A percentile compares a stretch with the other conserved stretches of the same genome.
phyloP scores from a whole-genome alignment of 2,888 invertebrate species.

The Chironomus riparius region DNA sequence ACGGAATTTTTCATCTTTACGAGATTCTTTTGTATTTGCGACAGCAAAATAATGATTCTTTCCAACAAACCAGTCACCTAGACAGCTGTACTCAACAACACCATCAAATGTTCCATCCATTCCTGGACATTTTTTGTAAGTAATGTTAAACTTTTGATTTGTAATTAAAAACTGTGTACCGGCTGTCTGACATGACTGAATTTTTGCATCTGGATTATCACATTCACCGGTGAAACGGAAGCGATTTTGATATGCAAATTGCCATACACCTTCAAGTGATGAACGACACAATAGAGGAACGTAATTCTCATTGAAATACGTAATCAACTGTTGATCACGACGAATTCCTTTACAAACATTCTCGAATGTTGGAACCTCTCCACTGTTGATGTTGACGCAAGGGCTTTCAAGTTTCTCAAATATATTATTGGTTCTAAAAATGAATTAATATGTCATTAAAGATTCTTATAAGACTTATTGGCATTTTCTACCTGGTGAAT shows the following conservation, averaged over 20 bases:
- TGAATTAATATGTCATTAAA: neutral
- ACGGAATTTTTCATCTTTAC: conserved; percentile 88
- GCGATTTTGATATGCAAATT: conserved; percentile 71
- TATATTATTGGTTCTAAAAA: conserved; percentile 62
- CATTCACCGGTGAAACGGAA: conserved; percentile 90
- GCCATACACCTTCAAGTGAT: conserved; percentile 93
- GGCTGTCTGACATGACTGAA: conserved; percentile 88
- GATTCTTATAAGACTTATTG: neutral
- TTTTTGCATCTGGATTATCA: conserved; percentile 76
- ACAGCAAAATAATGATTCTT: conserved; percentile 96
- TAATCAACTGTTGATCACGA: conserved; percentile 69
- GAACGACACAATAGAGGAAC: conserved; percentile 86
- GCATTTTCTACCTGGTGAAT: conserved; percentile 50
- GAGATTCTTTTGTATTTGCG: conserved; percentile 92
- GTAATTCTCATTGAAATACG: conserved; percentile 82
- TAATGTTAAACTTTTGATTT: conserved; percentile 93
- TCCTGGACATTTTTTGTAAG: conserved; percentile 80
- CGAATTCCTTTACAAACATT: conserved; percentile 67
- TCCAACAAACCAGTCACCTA: conserved; percentile 92
- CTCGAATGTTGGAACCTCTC: conserved; percentile 60
- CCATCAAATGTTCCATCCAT: conserved; percentile 87
- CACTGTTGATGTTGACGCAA: conserved; percentile 60
- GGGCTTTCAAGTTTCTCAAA: conserved; percentile 78
- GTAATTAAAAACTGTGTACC: conserved; percentile 93
- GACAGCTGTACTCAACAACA: conserved; percentile 84